phyloP scores from a whole-genome alignment of 2,797 vertebrate species.

The Heteromormyrus szaboi region DNA sequence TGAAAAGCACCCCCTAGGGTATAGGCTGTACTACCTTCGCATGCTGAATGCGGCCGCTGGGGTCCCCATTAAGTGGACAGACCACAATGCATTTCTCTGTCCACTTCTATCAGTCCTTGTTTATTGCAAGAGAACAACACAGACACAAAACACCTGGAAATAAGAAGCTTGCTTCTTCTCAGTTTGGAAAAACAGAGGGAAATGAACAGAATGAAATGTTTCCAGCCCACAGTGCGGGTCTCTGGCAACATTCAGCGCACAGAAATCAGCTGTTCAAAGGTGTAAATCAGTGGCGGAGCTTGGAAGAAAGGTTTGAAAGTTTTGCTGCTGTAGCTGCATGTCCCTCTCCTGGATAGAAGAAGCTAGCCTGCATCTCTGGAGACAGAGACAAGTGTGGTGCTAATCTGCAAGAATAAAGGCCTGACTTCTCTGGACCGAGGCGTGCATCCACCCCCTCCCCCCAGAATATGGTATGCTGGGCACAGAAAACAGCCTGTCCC shows the following conservation, averaged over 20 bases:
- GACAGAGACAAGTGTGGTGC: slow-evolving; percentile 32
- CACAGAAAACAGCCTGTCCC: background rate
- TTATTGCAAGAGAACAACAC: background rate
- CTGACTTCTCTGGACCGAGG: slow-evolving; percentile 36
- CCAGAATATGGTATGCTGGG: background rate
- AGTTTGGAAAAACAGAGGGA: background rate
- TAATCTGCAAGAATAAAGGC: slow-evolving; percentile 59
- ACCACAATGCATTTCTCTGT: background rate
- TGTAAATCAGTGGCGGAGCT: background rate
- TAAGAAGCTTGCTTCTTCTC: background rate
- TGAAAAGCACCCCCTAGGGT: slow-evolving; percentile 16
- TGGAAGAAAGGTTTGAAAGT: background rate
- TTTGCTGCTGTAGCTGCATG: slow-evolving; percentile 17
- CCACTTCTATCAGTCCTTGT: slow-evolving; percentile 7
- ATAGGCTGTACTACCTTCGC: slow-evolving; percentile 1
- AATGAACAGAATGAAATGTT: background rate
- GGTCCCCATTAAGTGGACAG: background rate
- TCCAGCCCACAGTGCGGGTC: background rate
- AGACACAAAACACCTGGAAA: background rate
- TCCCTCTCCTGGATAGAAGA: background rate
- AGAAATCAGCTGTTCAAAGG: slow-evolving; percentile 31
- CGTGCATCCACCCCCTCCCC: no score
- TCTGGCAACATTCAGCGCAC: background rate
- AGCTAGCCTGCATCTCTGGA: background rate
- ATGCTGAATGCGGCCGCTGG: background rate